Evolutionary conservation across 1,140 invertebrate species (phyloP), one percentile per base, ranked within the genome.

Genomic region (Ceratina australensis): DNA sequence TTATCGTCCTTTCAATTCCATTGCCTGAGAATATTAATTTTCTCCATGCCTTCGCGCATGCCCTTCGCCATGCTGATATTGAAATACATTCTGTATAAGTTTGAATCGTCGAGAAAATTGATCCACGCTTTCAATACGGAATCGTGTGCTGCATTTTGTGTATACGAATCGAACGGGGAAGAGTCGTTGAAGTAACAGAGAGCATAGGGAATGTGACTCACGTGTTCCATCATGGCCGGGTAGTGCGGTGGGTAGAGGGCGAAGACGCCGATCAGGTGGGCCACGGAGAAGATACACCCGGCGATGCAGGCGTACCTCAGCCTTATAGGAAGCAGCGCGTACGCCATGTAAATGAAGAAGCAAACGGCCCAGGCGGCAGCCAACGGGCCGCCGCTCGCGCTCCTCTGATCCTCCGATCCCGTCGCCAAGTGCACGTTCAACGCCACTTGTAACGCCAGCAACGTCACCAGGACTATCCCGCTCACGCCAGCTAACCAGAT

Each of bases 311-410:
- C 96, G 88, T 97, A 95, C 81, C 96, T 94, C 81, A 98, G 94
- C 65, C 96, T 93, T 54, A 98, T 94, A 2, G 97, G 97, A 72
- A 98, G 94, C 80, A 98, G 94, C 0, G 97, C 96, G 88, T 98
- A 98, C 33, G 96, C 96, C 91, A 98, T 94, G 92, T 98, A 98
- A 60, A 97, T 96, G 92, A 97, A 97, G 72, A 98, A 94, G 16
- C 96, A 93, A 10, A 95, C 94, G 4, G 94, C 93, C 91, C 95
- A 95, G 0, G 95, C 93, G 0, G 95, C 95, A 3, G 95, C 93
- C 24, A 90, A 18, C 56, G 89, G 86, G 84, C 90, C 90, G 15
- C 90, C 90, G 13, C 89, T 87, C 10, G 86, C 84, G 26, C n/a
- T n/a, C n/a, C n/a, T n/a, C n/a, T 88, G 72, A 20, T 88, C 85